Conservation (phyloP, 2,888 invertebrate genomes). For the Chalcosyrphus nemorum region DNA sequence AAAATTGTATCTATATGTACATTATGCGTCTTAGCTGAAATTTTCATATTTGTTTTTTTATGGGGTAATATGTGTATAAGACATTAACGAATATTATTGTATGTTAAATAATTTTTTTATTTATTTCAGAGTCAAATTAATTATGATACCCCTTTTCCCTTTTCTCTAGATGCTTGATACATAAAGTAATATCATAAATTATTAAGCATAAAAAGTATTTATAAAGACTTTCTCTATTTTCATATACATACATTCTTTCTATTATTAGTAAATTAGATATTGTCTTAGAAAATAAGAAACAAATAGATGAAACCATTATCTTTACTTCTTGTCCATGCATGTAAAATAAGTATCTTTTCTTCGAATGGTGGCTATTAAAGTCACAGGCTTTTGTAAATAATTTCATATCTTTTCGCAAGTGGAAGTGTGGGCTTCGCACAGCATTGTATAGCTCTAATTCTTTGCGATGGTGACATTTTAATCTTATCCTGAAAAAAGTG, state of each 20-base stretch:
- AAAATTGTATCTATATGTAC: slow-evolving; percentile 63
- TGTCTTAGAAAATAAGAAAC: not conserved
- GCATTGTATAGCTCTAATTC: no score
- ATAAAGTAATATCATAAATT: not conserved
- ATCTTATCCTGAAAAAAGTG: no score
- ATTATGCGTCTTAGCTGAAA: slow-evolving; percentile 20
- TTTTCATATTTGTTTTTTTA: not conserved
- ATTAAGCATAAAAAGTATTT: not conserved
- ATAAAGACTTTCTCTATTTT: not conserved
- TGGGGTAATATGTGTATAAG: slow-evolving; percentile 18
- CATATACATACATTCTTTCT: not conserved
- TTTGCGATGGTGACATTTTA: no score
- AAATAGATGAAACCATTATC: not conserved
- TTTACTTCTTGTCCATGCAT: not conserved
- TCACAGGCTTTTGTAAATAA: not conserved
- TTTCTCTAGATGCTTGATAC: slow-evolving; percentile 24
- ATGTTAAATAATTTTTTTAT: not conserved
- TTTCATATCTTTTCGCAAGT: not conserved
- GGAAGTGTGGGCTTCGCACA: no score
- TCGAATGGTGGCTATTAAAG: not conserved
- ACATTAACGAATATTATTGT: not conserved
- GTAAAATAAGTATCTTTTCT: not conserved
- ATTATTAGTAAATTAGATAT: not conserved
- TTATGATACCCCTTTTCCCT: not conserved
- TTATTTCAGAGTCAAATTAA: not conserved